These are phyloP conservation scores for Onychomys leucogaster DNA, from an alignment of 2,797 vertebrate species.

Conservation along the genomic window DNA sequence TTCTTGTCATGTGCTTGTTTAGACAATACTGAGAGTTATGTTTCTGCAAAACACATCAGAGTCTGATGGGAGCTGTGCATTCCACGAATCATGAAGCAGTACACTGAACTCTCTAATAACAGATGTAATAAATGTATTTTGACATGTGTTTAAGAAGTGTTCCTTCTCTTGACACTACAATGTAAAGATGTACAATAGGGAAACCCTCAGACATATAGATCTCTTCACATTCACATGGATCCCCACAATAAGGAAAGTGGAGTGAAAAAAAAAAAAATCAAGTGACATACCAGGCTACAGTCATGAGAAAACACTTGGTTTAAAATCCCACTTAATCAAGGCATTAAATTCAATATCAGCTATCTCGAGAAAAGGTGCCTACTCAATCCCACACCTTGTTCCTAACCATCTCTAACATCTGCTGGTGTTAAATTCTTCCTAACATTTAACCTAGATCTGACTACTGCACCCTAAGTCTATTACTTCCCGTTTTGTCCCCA, in stretches of 20 bases:
- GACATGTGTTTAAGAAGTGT: slow-evolving; percentile 67
- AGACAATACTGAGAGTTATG: slow-evolving; percentile 81
- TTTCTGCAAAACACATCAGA: slow-evolving; percentile 83
- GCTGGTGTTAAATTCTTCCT: slow-evolving; percentile 63
- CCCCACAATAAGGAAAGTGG: not conserved
- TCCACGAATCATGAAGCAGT: slow-evolving; percentile 71
- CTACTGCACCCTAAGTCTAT: slow-evolving; percentile 59
- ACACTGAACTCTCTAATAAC: slow-evolving; percentile 73
- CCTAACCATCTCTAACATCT: slow-evolving; percentile 47
- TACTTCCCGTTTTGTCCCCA: slow-evolving; percentile 81
- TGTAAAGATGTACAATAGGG: slow-evolving; percentile 37
- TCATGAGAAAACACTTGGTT: slow-evolving; percentile 23
- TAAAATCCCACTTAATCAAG: slow-evolving; percentile 61
- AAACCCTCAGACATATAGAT: slow-evolving; percentile 27
- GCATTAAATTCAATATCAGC: slow-evolving; percentile 48
- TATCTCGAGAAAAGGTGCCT: not conserved
- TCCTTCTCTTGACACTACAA: slow-evolving; percentile 47
- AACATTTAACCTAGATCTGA: slow-evolving; percentile 74
- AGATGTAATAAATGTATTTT: slow-evolving; percentile 61
- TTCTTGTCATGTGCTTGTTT: slow-evolving; percentile 81
- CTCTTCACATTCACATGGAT: not conserved
- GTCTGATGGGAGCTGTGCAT: slow-evolving; percentile 80
- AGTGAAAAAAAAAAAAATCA: not conserved
- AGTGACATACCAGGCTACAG: not conserved
- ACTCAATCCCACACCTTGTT: not conserved